Evolutionary conservation across 1,140 invertebrate genomes (phyloP), one percentile per base, ranked within the genome.

Genomic region (Drosophila kohkoa): DNA sequence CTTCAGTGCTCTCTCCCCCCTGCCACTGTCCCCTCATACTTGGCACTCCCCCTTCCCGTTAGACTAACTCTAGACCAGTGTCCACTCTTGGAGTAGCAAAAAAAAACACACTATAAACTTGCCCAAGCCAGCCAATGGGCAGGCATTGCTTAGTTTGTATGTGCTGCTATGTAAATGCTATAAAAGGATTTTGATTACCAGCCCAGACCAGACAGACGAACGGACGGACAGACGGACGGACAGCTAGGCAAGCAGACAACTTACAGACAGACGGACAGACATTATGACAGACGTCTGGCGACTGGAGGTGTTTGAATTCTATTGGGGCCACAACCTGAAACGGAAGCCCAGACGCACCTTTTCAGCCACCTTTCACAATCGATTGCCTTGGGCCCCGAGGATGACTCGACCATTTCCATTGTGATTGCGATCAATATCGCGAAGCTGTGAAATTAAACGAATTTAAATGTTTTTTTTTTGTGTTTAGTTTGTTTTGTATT

Each of bases 121-220:
- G 51, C 51, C n/a, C 32, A 52, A 52, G 32, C 25, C 25, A 13
- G 70, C 66, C 73, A 70, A 75, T 83, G 82, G 69, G 79, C 65
- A 79, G 81, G 68, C 85, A 89, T 89, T 85, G 82, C 85, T 90
- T 70, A 68, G 74, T 79, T 89, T 89, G 86, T 89, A 89, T 89
- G 85, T 85, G 85, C 75, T 89, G 85, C 85, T 89, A 89, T 89
- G 85, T 89, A 89, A 89, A 89, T 89, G 81, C 85, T 89, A 89
- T 89, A 89, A 89, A 89, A 89, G 85, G 85, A 89, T 89, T 90
- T 89, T 89, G 85, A 88, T 89, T 88, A 89, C 83, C 60, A 59
- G 69, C 62, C 45, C 62, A 16, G 59, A 48, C 41, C 10, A 54
- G 68, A 65, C 59, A 15, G 46, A 48, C 10, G 28, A 43, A 48